Evolutionary conservation across 2,113 vertebrate genomes (phyloP), one percentile per base, ranked within the genome.

Genomic region (Gulo gulo): DNA sequence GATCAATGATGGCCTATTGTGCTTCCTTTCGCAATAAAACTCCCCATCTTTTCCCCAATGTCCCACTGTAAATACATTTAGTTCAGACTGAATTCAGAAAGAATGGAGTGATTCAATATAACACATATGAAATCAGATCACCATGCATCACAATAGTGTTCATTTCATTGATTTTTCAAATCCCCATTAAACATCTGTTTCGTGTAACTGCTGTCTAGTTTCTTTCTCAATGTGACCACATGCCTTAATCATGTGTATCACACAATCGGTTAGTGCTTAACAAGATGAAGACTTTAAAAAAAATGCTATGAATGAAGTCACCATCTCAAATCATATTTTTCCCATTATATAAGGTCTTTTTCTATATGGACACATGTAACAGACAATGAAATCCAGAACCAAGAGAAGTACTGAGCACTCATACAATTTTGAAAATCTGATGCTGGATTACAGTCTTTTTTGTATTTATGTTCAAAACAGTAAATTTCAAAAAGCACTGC

Each of bases 121-220:
- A 67, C 69, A 93, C 73, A 78, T 84, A 86, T 85, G 84, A 94
- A 97, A 96, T 97, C 94, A 96, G 94, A 97, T 97, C 89, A 92
- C 31, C 59, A 74, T 76, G 93, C 87, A 76, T 95, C 69, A 88
- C 65, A 92, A 96, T 29, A 94, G 83, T 61, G 73, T 92, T 94
- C 92, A 86, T 95, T 91, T 82, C 92, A 95, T 81, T 88, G 83
- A 96, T 94, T 97, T 97, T 96, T 95, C 87, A 97, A 94, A 91
- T 97, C 90, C 92, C 63, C 26, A 94, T 97, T 94, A 95, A 92
- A 95, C 96, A 90, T 95, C 95, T 97, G 97, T 93, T 95, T 86
- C 57, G 1, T 81, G 52, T 74, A 86, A 97, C 83, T 84, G 65
- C 47, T 50, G 29, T 91, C 45, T 80, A 67, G 73, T n/a, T 69